Conservation (phyloP, 2,888 invertebrate genomes). For the Drosophila robusta region DNA sequence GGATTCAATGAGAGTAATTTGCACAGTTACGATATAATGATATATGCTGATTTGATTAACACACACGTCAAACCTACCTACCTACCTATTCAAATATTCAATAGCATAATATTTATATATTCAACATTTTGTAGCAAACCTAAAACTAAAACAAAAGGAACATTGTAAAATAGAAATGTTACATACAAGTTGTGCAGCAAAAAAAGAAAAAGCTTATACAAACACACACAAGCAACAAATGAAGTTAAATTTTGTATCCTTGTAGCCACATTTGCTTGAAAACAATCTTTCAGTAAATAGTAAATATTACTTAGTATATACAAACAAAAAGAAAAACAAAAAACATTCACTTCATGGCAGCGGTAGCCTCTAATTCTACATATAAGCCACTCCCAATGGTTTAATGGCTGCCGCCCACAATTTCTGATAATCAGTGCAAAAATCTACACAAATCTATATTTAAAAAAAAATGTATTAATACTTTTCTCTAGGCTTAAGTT, state of each 20-base stretch:
- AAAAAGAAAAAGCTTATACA: constrained; percentile 25
- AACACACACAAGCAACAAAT: constrained; percentile 23
- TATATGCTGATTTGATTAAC: constrained; percentile 42
- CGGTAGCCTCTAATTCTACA: constrained; percentile 47
- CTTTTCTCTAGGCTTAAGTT: constrained; percentile 71
- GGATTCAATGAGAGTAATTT: constrained; percentile 66
- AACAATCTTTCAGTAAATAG: constrained; percentile 29
- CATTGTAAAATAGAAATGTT: constrained; percentile 66
- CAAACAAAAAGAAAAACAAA: constrained; percentile 11
- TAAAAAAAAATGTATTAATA: constrained; percentile 62
- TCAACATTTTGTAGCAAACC: constrained; percentile 52
- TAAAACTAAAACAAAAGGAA: constrained; percentile 42
- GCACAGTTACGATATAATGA: constrained; percentile 50
- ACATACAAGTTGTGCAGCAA: constrained; percentile 36
- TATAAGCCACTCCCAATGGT: constrained; percentile 15
- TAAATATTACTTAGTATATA: constrained; percentile 37
- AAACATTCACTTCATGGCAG: constrained; percentile 53
- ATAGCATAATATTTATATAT: constrained; percentile 54
- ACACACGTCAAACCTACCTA: constrained; percentile 44
- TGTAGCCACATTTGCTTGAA: constrained; percentile 39
- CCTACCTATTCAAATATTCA: constrained; percentile 42
- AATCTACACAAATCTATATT: constrained; percentile 53
- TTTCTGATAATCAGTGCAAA: constrained; percentile 75
- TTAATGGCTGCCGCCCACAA: constrained; percentile 43
- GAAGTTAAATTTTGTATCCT: constrained; percentile 48